Evolutionary conservation across 2,113 vertebrate genomes (phyloP).

Genomic region (Natator depressus): DNA sequence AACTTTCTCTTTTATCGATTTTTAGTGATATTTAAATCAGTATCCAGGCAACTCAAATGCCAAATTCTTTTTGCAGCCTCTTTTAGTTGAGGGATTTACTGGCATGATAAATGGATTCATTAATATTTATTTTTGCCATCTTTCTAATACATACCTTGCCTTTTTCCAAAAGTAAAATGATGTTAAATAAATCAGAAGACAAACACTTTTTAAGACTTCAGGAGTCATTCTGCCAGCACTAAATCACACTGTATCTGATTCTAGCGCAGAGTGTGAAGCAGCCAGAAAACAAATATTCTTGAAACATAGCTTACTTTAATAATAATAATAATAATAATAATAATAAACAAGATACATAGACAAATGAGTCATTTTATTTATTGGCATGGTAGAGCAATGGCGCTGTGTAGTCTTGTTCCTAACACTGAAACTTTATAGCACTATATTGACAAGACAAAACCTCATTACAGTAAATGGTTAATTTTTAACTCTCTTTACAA

Average conservation of each 20-base stretch:
- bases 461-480: neutral
- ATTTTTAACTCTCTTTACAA: neutral
- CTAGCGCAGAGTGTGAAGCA: neutral
- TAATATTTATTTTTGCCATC: neutral
- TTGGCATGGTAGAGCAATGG: neutral
- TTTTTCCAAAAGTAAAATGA: neutral
- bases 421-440: neutral
- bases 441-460: neutral
- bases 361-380: constrained; percentile 22
- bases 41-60: neutral
- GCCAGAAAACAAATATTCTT: neutral
- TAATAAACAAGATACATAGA: neutral
- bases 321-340: neutral
- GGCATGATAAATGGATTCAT: neutral
- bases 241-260: neutral
- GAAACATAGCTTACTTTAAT: neutral
- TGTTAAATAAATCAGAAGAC: neutral
- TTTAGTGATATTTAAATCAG: neutral
- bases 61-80: neutral
- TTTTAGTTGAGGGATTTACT: neutral
- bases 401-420: neutral
- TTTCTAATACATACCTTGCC: neutral
- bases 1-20: neutral
- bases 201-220: neutral
- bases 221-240: neutral